These are phyloP conservation scores for Brachyalestes nurse DNA, from an alignment of 2,797 vertebrate species.

Conservation along the genomic window DNA sequence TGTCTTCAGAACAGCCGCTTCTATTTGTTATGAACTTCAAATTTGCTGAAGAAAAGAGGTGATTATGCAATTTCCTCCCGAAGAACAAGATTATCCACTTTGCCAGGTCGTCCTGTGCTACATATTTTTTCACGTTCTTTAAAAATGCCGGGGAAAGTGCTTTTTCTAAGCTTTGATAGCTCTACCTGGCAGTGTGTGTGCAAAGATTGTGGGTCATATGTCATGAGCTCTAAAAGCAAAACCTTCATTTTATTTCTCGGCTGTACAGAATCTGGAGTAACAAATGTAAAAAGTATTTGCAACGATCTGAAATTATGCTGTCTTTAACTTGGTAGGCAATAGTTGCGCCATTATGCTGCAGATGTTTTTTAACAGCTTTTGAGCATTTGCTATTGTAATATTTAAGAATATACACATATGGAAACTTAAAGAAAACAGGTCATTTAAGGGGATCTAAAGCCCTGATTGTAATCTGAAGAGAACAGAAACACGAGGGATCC, in stretches of 20 bases:
- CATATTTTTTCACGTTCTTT: conserved; percentile 51
- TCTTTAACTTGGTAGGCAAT: neutral
- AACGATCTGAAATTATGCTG: conserved; percentile 15
- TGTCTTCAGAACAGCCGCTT: neutral
- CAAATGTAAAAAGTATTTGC: neutral
- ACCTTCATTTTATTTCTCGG: neutral
- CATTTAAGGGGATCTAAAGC: neutral
- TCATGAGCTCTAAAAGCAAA: too few relatives aligned
- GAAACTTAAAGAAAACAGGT: neutral
- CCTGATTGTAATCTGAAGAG: conserved; percentile 23
- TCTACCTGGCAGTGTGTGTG: neutral
- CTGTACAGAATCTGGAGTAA: neutral
- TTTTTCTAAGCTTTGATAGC: conserved; percentile 12
- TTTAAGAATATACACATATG: neutral
- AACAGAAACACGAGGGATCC: conserved; percentile 18
- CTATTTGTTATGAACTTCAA: conserved; percentile 3
- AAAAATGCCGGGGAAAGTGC: conserved; percentile 1
- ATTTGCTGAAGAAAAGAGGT: conserved; percentile 4
- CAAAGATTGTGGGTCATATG: neutral
- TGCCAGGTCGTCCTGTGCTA: conserved; percentile 70
- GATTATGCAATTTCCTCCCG: conserved; percentile 2
- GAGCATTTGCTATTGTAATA: too few relatives aligned
- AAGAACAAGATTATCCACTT: conserved; percentile 68
- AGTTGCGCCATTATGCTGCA: too few relatives aligned
- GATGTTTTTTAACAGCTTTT: too few relatives aligned